Base-by-base conservation (phyloP, 1,140 invertebrate genomes). In the Homarus americanus region DNA sequence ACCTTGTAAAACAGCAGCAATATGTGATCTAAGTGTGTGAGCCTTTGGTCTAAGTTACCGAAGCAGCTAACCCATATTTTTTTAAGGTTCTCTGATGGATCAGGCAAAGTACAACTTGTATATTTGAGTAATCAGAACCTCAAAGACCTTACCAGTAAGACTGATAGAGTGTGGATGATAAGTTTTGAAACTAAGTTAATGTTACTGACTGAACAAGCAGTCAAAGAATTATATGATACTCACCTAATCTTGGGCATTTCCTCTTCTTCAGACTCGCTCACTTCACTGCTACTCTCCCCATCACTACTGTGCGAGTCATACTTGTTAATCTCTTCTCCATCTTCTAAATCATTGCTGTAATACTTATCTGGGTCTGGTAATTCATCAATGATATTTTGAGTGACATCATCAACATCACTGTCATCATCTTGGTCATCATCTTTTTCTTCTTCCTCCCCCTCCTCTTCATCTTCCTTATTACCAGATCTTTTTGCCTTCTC, bases 361-460 rank as follows among this genome's bases (percentile, higher is more conserved):
- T 96, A 93, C 94, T 97, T 96, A 93, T 98, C 97, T 41, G 97
- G 97, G 96, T 98, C 97, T 28, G 97, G 97, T 79, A 98, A 94
- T 96, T 96, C 97, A 9, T 96, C 97, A 28, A 97, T 93, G 94
- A 97, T 97, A 58, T 96, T 96, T 78, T 95, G 79, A 28, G 85
- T 88, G 32, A 4, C 34, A 66, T 94, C 94, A 44, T 94, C 94
- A 66, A 94, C 94, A 32, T 94, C 95, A 66, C 95, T 96, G 36
- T 92, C 92, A 92, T 93, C 84, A 1, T 95, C 95, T 93, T 92
- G 90, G 34, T 93, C 92, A 66, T 93, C 93, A 41, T 92, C 93
- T 73, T 91, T 92, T 75, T 95, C 95, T 24, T 96, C 95, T 24
- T 40, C 69, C 10, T 72, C 82, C 20, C 40, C 40, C 24, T 84